Conservation (phyloP, 2,888 invertebrate genomes). For the Pandemis corylana region DNA sequence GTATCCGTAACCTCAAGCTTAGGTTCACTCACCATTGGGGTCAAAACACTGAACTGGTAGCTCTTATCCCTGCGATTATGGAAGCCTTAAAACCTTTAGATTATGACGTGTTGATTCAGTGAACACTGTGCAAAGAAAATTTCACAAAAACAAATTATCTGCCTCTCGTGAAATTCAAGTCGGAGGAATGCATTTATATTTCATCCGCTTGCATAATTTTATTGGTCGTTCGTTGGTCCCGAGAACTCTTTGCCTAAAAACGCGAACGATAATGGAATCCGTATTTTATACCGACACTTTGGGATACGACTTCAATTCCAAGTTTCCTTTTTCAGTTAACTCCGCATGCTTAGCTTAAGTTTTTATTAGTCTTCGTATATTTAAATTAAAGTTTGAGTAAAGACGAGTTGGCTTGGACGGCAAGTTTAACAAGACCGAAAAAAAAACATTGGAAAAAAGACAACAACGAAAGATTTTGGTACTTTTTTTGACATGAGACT, state of each 20-base stretch:
- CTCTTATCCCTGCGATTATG: too few species aligned
- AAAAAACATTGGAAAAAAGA: too few species aligned
- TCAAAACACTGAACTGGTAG: too few species aligned
- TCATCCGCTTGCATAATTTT: conserved; percentile 28
- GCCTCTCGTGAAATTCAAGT: conserved; percentile 4
- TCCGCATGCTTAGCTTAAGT: conserved; percentile 1
- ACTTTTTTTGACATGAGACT: too few species aligned
- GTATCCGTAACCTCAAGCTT: too few species aligned
- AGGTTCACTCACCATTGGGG: too few species aligned
- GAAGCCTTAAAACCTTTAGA: too few species aligned
- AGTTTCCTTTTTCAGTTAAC: background rate
- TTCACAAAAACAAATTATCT: background rate
- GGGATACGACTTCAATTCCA: background rate
- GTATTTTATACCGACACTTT: background rate
- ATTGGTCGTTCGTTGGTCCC: conserved; percentile 9
- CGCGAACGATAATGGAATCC: conserved; percentile 3
- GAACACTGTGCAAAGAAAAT: background rate
- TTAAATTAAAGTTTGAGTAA: too few species aligned
- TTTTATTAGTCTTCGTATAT: background rate
- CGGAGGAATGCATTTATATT: conserved; percentile 1
- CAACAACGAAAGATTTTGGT: too few species aligned
- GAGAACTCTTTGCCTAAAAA: conserved; percentile 2
- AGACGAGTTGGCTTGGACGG: too few species aligned
- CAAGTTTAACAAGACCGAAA: too few species aligned
- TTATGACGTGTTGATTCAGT: background rate